Conservation (phyloP, 2,888 invertebrate species). For the Limnephilus auricula region DNA sequence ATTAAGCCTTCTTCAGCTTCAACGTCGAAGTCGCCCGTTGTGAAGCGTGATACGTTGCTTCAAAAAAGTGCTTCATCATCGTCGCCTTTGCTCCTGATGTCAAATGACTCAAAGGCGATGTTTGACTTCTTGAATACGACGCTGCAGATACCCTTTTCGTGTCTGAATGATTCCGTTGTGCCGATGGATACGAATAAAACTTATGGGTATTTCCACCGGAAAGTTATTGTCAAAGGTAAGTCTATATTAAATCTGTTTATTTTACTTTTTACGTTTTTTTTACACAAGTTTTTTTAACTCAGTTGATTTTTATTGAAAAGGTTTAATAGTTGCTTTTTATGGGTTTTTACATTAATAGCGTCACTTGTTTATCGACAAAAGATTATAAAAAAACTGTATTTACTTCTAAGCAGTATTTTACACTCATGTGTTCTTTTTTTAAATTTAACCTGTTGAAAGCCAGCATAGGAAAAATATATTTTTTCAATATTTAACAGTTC, state of each 20-base stretch:
- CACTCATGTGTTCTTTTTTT: not conserved
- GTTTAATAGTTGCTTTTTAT: not conserved
- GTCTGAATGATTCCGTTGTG: conserved; percentile 79
- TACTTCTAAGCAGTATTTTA: not conserved
- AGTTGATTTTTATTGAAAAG: not conserved
- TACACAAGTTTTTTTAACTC: not conserved
- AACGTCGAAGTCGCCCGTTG: conserved; percentile 35
- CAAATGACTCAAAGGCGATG: not conserved
- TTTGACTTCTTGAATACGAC: conserved; percentile 49
- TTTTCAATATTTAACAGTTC: too few relatives aligned
- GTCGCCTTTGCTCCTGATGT: conserved; percentile 33
- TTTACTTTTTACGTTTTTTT: not conserved
- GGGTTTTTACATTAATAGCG: not conserved
- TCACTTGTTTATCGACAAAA: not conserved
- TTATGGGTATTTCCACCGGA: conserved; percentile 85
- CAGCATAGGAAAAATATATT: too few relatives aligned
- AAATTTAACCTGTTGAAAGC: too few relatives aligned
- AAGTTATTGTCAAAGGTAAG: conserved; percentile 83
- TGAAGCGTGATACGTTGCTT: conserved; percentile 37
- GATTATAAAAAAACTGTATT: not conserved
- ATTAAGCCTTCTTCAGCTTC: conserved; percentile 68
- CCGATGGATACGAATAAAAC: conserved; percentile 82
- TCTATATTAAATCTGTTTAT: not conserved
- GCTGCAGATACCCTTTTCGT: conserved; percentile 73
- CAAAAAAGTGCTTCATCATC: conserved; percentile 53